Conservation (phyloP, 92 coral and sea anemone genomes). For the Hydrozoanthus gracilis region DNA sequence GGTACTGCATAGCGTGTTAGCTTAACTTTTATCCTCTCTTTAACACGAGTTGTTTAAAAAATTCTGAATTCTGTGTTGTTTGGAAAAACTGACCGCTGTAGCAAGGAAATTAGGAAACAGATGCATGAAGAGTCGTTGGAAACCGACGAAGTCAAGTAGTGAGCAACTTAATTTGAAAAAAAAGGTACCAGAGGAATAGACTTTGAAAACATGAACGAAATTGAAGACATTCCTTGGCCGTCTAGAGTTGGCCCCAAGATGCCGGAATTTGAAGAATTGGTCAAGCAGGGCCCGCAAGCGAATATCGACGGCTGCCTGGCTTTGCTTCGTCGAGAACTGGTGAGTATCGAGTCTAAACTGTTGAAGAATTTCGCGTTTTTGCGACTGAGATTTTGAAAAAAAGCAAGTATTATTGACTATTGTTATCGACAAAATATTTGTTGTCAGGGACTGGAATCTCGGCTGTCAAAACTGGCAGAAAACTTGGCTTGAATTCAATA, state of each 20-base stretch:
- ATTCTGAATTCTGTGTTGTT: neutral
- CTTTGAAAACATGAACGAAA: neutral
- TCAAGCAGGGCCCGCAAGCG: neutral
- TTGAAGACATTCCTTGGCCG: constrained; percentile 34
- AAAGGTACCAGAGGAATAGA: neutral
- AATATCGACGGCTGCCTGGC: constrained; percentile 30
- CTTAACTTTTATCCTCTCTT: constrained; percentile 18
- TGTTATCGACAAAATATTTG: neutral
- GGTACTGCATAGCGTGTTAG: neutral
- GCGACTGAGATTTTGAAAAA: neutral
- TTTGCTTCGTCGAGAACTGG: constrained; percentile 26
- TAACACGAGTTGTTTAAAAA: neutral
- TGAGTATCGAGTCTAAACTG: neutral
- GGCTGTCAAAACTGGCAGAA: neutral
- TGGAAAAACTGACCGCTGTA: neutral
- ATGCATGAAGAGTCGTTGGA: neutral
- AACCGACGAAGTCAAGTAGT: neutral
- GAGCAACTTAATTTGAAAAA: no score
- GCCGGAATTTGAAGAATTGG: constrained; percentile 9
- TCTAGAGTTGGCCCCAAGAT: constrained; percentile 31
- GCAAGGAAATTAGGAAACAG: neutral
- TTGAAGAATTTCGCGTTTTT: neutral
- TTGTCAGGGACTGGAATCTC: neutral
- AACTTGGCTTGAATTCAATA: neutral
- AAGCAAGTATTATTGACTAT: neutral